phyloP scores from a whole-genome alignment of 2,113 vertebrate species.

The Pyxicephalus adspersus region DNA sequence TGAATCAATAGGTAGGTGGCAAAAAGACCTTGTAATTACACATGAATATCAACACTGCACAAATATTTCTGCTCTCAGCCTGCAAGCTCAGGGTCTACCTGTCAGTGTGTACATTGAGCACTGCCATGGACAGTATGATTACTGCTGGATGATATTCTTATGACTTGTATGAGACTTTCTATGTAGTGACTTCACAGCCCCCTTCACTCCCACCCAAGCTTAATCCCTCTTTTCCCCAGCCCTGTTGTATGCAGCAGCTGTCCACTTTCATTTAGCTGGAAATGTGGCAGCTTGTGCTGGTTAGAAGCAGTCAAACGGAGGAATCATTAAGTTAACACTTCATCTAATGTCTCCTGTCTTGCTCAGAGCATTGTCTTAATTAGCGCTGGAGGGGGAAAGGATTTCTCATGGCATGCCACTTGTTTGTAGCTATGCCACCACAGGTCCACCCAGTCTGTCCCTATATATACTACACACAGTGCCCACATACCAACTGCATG shows the following conservation, averaged over 20 bases:
- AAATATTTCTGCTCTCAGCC: slow-evolving; percentile 38
- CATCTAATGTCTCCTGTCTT: slow-evolving; percentile 87
- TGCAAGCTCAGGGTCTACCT: slow-evolving; percentile 49
- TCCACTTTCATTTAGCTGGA: slow-evolving; percentile 80
- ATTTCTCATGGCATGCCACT: slow-evolving; percentile 23
- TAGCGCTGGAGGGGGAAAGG: slow-evolving; percentile 67
- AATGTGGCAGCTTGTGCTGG: slow-evolving; percentile 85
- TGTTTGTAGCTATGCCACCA: too few relatives aligned
- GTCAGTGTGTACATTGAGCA: background rate
- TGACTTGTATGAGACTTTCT: slow-evolving; percentile 61
- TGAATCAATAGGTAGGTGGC: slow-evolving; percentile 95
- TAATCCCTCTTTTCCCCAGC: slow-evolving; percentile 81
- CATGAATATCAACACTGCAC: slow-evolving; percentile 64
- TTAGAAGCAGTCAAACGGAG: slow-evolving; percentile 81
- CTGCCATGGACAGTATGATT: background rate
- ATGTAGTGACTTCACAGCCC: slow-evolving; percentile 51
- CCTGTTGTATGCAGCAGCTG: slow-evolving; percentile 83
- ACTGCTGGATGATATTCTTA: slow-evolving; percentile 44
- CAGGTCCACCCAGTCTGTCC: too few relatives aligned
- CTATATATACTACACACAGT: too few relatives aligned
- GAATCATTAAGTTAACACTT: slow-evolving; percentile 94
- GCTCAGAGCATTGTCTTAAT: slow-evolving; percentile 77
- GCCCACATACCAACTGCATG: too few relatives aligned
- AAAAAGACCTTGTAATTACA: slow-evolving; percentile 92
- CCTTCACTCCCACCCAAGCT: slow-evolving; percentile 59